Percentiles rank a stretch among this genome's conserved stretches.
Conservation (phyloP, 2,888 invertebrate species). For the Elysia crispata region DNA sequence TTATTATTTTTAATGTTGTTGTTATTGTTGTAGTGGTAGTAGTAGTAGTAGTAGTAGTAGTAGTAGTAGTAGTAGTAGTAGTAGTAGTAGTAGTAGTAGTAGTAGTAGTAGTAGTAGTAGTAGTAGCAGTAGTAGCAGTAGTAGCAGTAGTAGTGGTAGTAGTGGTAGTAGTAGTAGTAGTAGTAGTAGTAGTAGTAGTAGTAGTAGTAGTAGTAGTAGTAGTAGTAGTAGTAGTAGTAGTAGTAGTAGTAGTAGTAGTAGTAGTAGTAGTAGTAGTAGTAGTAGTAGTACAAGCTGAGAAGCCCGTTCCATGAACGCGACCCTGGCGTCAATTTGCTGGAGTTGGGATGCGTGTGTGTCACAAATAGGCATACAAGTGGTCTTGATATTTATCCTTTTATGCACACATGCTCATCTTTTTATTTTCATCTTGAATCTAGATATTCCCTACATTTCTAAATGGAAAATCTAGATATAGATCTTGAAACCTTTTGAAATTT, state of each 20-base stretch:
- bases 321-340: no score
- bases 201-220: neutral
- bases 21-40: neutral
- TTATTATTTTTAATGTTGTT: neutral
- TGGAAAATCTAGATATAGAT: neutral
- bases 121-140: neutral
- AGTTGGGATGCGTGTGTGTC: no score
- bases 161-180: neutral
- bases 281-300: no score
- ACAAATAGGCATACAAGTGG: no score
- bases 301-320: no score
- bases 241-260: slow-evolving; percentile 18
- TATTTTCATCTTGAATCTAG: neutral
- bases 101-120: slow-evolving; percentile 12
- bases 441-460: neutral
- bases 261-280: slow-evolving; percentile 22
- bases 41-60: neutral
- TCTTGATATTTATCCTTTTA: neutral
- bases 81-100: neutral
- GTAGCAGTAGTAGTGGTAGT: neutral
- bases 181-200: neutral
- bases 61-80: slow-evolving; percentile 1
- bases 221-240: slow-evolving; percentile 14
- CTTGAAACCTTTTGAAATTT: no score
- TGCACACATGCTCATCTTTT: neutral